Evolutionary conservation across 2,888 invertebrate species (phyloP).

Genomic region (Rhingia rostrata): DNA sequence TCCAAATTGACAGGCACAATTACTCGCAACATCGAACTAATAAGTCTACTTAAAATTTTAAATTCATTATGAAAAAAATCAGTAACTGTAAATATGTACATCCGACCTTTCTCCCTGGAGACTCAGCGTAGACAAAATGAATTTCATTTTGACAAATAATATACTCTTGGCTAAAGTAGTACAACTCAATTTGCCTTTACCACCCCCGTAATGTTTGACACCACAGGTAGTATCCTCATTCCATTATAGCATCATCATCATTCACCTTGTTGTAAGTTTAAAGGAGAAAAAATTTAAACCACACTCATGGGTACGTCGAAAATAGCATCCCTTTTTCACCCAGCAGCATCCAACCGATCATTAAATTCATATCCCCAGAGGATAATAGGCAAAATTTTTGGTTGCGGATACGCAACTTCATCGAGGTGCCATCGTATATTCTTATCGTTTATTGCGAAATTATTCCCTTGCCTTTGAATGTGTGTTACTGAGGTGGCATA

Average conservation of each 20-base stretch:
- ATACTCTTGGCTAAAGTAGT: slow-evolving; percentile 2
- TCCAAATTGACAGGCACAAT: neutral
- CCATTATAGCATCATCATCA: slow-evolving; percentile 1
- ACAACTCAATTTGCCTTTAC: slow-evolving; percentile 7
- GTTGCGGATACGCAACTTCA: slow-evolving; percentile 3
- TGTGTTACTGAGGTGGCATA: slow-evolving; percentile 13
- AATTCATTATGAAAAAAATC: slow-evolving; percentile 2
- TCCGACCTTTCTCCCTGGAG: neutral
- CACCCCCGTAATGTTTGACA: neutral
- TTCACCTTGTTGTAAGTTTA: neutral
- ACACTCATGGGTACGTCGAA: slow-evolving; percentile 2
- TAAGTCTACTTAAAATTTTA: neutral
- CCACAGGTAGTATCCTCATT: slow-evolving; percentile 9
- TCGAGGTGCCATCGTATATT: neutral
- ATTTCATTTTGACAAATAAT: neutral
- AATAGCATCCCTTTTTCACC: slow-evolving; percentile 8
- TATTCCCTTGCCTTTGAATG: neutral
- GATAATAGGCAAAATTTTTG: slow-evolving; percentile 15
- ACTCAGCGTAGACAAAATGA: neutral
- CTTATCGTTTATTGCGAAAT: slow-evolving; percentile 32
- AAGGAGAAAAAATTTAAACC: neutral
- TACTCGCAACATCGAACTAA: neutral
- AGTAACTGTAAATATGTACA: neutral
- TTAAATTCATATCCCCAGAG: slow-evolving; percentile 29
- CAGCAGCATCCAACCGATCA: slow-evolving; percentile 19